phyloP scores from a whole-genome alignment of 2,888 invertebrate species.

The Galeruca laticollis region DNA sequence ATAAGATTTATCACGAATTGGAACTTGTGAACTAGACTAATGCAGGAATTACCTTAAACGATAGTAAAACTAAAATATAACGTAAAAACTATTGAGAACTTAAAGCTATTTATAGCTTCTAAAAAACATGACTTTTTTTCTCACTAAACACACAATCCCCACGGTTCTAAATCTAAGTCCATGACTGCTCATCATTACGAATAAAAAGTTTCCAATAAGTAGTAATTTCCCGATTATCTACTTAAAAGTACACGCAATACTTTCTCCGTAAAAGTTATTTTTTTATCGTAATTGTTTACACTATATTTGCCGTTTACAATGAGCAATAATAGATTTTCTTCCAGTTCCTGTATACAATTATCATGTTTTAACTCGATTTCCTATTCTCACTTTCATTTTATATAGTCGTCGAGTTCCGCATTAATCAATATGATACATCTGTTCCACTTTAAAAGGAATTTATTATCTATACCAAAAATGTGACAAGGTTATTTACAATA shows the following conservation, averaged over 20 bases:
- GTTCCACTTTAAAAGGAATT: not conserved
- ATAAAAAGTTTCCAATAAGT: conserved; percentile 2
- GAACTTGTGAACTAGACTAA: no score
- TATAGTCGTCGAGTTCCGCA: not conserved
- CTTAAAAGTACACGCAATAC: conserved; percentile 23
- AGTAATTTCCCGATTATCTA: not conserved
- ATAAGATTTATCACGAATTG: no score
- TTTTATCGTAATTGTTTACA: conserved; percentile 5
- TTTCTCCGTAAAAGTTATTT: conserved; percentile 37
- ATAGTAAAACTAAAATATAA: no score
- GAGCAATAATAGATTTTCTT: conserved; percentile 17
- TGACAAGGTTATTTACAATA: not conserved
- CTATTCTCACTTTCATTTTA: conserved; percentile 21
- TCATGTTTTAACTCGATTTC: conserved; percentile 14
- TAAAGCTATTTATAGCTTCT: no score
- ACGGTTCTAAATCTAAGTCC: no score
- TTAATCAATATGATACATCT: not conserved
- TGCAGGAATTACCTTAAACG: no score
- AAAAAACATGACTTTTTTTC: no score
- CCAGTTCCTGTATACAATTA: conserved; percentile 7
- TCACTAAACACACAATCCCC: no score
- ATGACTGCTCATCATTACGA: no score
- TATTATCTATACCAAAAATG: not conserved
- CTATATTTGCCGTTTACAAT: conserved; percentile 10
- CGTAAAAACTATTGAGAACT: no score